Base-by-base conservation (phyloP, 2,797 vertebrate genomes). In the Lithobates sylvaticus region DNA sequence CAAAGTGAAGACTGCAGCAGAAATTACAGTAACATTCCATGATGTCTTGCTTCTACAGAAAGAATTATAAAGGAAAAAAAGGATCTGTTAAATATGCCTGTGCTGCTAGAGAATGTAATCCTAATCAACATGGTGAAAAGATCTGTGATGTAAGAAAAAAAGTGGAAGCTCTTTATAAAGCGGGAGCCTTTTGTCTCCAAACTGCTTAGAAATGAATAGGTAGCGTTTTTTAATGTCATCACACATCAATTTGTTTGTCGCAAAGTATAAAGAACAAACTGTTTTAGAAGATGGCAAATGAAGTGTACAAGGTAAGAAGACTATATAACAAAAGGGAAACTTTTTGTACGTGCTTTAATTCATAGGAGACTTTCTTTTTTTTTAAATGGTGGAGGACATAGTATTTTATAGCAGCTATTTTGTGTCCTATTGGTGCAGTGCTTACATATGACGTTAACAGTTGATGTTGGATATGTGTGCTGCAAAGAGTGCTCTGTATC, bases 101-200 rank as follows among this genome's bases (percentile, higher is more conserved):
- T 44, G 44, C 42, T 71, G 77, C 54, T n/a, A 47, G 39, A 58
- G 71, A 78, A 79, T 71, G 78, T 61, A 87, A 84, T 80, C 39
- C 71, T 80, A 79, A 80, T 84, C 29, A 84, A 87, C 86, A 87
- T 84, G 61, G 86, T 58, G 21, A 83, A 87, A 78, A 87, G 61
- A 87, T 83, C 69, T 23, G 76, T 76, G 76, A 87, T 80, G 42
- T 75, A 80, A 87, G 76, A 87, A 87, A 71, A 87, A 87, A 75
- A 72, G 27, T 84, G 44, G 69, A 54, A 73, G 27, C 32, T 69
- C 27, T 87, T 79, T 84, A 68, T 54, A 29, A 80, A 69, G 73
- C 39, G 16, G 44, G 47, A 34, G 76, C 26, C 86, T 76, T 80
- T 87, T 87, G 86, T 87, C 81, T 87, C 29, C 34, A 84, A 80